Conservation (phyloP, 1,140 invertebrate species). For the Pseudachorutes palmiensis region DNA sequence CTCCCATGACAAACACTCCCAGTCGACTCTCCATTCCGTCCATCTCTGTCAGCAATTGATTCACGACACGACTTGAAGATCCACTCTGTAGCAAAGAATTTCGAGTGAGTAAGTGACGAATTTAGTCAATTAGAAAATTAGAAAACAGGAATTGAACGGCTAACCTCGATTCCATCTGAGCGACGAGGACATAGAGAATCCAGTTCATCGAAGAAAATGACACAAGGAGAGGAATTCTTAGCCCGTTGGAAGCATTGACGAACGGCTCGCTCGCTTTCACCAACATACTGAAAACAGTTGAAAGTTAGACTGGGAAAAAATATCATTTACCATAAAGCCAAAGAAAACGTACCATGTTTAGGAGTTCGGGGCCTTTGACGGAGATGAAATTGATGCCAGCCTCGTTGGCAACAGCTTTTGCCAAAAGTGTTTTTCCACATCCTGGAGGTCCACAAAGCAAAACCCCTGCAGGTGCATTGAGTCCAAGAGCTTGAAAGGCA, state of each 20-base stretch:
- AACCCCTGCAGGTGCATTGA: conserved; percentile 74
- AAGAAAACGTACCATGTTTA: conserved; percentile 72
- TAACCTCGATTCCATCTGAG: conserved; percentile 59
- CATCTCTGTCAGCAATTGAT: conserved; percentile 97
- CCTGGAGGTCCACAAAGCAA: conserved; percentile 90
- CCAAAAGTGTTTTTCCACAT: conserved; percentile 72
- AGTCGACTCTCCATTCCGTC: conserved; percentile 85
- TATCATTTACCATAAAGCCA: not conserved
- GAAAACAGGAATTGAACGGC: conserved; percentile 14
- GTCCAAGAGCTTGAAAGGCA: conserved; percentile 64
- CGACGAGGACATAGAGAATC: conserved; percentile 91
- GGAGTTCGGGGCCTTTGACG: conserved; percentile 90
- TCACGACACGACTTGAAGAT: conserved; percentile 75
- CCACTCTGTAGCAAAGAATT: conserved; percentile 47
- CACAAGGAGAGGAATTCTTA: conserved; percentile 88
- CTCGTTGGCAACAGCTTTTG: conserved; percentile 87
- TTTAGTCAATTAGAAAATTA: not conserved
- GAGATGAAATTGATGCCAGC: conserved; percentile 94
- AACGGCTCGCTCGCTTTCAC: conserved; percentile 95
- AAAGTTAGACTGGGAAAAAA: not conserved
- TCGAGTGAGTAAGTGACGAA: not conserved
- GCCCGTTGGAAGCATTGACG: conserved; percentile 89
- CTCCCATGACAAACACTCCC: conserved; percentile 85
- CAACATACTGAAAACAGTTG: conserved; percentile 72
- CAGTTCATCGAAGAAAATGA: conserved; percentile 99